A percentile compares a stretch with the other conserved stretches of the same genome.
Conservation (phyloP, 2,113 vertebrate genomes). For the Gasterosteus nipponicus region DNA sequence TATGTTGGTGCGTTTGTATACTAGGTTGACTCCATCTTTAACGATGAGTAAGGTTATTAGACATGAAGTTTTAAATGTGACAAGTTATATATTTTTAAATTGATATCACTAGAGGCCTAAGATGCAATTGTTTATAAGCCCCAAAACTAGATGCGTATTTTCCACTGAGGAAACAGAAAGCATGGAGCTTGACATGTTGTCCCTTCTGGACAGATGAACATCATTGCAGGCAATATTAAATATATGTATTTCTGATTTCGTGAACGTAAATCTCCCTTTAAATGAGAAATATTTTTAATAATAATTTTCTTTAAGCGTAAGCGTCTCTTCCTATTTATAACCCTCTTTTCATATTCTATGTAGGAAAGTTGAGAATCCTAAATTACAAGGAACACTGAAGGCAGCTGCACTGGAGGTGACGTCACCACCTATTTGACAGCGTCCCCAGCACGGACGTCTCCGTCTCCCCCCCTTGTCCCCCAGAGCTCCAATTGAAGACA, state of each 20-base stretch:
- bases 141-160: background rate
- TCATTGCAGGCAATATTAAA: background rate
- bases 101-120: no score
- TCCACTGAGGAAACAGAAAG: background rate
- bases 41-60: no score
- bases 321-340: background rate
- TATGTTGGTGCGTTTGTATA: background rate
- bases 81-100: background rate
- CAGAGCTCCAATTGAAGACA: background rate
- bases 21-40: background rate
- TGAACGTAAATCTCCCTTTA: background rate
- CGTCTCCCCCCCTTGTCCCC: background rate
- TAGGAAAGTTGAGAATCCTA: rapidly evolving
- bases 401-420: conserved; percentile 52
- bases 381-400: conserved; percentile 35
- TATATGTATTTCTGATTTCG: no score
- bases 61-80: no score
- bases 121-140: background rate
- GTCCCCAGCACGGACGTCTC: conserved; percentile 54
- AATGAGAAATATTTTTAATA: background rate
- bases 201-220: background rate
- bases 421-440: conserved; percentile 35
- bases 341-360: background rate
- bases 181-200: no score
- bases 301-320: no score